phyloP scores from a whole-genome alignment of 2,888 invertebrate genomes.

The Ypsolopha scabrella region DNA sequence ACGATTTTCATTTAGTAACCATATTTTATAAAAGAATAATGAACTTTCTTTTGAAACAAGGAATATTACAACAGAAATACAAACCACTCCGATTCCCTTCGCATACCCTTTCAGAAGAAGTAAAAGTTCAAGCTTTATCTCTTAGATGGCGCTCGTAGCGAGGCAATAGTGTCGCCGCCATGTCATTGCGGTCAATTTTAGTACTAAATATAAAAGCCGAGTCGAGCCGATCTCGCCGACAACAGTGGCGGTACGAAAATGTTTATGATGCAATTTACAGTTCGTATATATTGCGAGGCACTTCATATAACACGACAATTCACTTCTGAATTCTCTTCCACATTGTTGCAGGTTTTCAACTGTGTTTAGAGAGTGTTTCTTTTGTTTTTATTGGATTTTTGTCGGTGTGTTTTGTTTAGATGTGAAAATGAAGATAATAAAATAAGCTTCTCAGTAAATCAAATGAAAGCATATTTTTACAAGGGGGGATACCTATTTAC shows the following conservation, averaged over 20 bases:
- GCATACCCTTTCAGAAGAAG: background rate
- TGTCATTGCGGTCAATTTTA: slow-evolving; percentile 18
- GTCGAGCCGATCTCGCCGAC: slow-evolving; percentile 10
- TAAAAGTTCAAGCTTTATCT: slow-evolving; percentile 26
- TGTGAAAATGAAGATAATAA: too few species aligned
- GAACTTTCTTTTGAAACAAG: background rate
- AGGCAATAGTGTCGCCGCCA: slow-evolving; percentile 21
- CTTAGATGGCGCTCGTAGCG: slow-evolving; percentile 40
- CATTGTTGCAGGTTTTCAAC: background rate
- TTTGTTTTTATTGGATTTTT: too few species aligned
- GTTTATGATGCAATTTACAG: slow-evolving; percentile 63
- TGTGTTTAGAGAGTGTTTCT: too few species aligned
- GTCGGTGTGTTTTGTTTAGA: too few species aligned
- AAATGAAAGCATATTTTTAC: too few species aligned
- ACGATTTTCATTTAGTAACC: too few species aligned
- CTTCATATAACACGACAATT: slow-evolving; percentile 55
- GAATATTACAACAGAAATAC: background rate
- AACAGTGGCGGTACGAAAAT: slow-evolving; percentile 29
- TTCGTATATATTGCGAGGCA: slow-evolving; percentile 56
- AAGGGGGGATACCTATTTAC: too few species aligned
- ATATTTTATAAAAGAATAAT: background rate
- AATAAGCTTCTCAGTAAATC: too few species aligned
- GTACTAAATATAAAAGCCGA: slow-evolving; percentile 25
- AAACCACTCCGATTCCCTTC: background rate
- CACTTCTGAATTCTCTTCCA: slow-evolving; percentile 30